Conservation (phyloP, 2,888 invertebrate species). For the Osedax frankpressi region DNA sequence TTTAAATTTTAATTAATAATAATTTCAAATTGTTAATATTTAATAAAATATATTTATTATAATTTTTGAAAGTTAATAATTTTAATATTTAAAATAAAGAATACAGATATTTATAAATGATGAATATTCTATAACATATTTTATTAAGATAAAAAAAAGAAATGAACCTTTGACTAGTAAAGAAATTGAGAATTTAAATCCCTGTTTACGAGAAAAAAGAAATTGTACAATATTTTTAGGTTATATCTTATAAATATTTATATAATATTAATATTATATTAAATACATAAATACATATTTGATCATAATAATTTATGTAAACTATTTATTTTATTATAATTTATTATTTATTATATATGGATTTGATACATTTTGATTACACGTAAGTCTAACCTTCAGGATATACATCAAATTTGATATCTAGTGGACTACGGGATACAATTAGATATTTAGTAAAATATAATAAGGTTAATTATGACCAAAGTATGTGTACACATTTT, state of each 20-base stretch:
- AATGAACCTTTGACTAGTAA: slow-evolving; percentile 59
- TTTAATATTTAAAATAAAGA: too few species aligned
- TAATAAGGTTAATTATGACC: slow-evolving; percentile 56
- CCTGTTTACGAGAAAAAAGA: slow-evolving; percentile 42
- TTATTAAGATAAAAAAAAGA: slow-evolving; percentile 58
- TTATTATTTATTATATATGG: too few species aligned
- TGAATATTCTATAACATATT: slow-evolving; percentile 4
- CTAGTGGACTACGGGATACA: slow-evolving; percentile 81
- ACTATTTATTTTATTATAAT: too few species aligned
- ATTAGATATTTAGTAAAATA: slow-evolving; percentile 73
- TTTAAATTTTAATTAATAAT: slow-evolving; percentile 13
- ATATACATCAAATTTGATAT: slow-evolving; percentile 83
- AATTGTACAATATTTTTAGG: slow-evolving; percentile 88
- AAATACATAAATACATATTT: background rate
- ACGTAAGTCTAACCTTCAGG: too few species aligned
- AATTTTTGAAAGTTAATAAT: too few species aligned
- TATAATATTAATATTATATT: background rate
- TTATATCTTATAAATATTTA: slow-evolving; percentile 47
- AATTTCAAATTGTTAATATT: too few species aligned
- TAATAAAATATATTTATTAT: too few species aligned
- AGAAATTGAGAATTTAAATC: slow-evolving; percentile 58
- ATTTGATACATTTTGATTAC: too few species aligned
- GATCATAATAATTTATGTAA: background rate
- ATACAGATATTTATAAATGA: background rate
- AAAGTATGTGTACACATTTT: too few species aligned